Base-by-base conservation (phyloP, 1,140 invertebrate genomes). In the Cherax destructor region DNA sequence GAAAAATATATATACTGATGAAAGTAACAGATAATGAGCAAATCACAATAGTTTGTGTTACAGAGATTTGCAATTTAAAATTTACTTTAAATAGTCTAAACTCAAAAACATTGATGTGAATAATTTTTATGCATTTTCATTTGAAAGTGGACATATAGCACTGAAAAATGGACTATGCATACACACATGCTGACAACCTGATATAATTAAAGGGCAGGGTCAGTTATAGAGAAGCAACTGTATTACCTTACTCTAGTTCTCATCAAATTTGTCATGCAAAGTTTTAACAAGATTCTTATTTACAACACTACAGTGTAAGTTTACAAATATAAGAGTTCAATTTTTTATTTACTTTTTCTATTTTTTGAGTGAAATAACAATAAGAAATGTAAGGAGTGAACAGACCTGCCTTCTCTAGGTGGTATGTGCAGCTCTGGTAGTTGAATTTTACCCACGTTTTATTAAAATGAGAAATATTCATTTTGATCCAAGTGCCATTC, bases 401-500 rank as follows among this genome's bases (percentile, higher is more conserved):
- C 50, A 65, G 47, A 24, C 72, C 69, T 69, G 80, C 72, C 81
- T 49, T 83, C 41, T 76, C 61, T 24, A 76, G 41, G 74, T 91
- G 30, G 76, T 86, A 56, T 91, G 49, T 78, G 85, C 89, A 91
- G 89, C 89, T 91, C 89, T 91, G 83, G 89, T 91, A 91, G 89
- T 91, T 91, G 89, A 76, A 85, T 85, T 85, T 79, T 79, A 61
- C 59, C 79, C 50, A 56, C 50, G 80, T 50, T 30, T 47, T 47
- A 50, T 65, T 49, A 76, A n/a, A 88, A 41, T 69, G 47, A 84
- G 16, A 84, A 41, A 24, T 50, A 50, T 24, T 61, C 49, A 59
- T 77, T 77, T 85, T 69, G 56, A 83, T 59, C 80, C 52, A 86
- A 86, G 83, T 85, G 76, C 77, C 74, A 72, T 85, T 91, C 83